These are phyloP conservation scores for Tryphoninae sp. DNA, from an alignment of 2,888 invertebrate species.

Conservation along the genomic window DNA sequence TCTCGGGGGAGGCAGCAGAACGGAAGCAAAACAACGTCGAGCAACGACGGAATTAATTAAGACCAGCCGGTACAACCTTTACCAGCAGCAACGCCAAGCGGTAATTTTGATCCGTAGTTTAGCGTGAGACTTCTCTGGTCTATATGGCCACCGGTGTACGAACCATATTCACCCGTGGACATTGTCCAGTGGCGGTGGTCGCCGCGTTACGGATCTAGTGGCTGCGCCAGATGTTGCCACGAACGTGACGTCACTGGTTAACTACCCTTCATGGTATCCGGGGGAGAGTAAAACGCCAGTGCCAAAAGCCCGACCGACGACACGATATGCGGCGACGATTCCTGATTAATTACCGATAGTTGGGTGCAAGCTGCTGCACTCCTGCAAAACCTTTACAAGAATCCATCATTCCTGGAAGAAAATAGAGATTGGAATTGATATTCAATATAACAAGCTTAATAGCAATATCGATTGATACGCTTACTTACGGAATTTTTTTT, in stretches of 20 bases:
- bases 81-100: slow-evolving; percentile 70
- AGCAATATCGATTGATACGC: no score
- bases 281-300: slow-evolving; percentile 24
- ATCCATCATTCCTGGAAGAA: background rate
- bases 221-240: slow-evolving; percentile 79
- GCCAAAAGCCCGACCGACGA: slow-evolving; percentile 64
- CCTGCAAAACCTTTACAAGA: background rate
- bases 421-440: background rate
- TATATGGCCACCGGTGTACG: slow-evolving; percentile 74
- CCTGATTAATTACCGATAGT: slow-evolving; percentile 82
- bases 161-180: slow-evolving; percentile 70
- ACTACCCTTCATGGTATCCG: slow-evolving; percentile 73
- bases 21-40: slow-evolving; percentile 58
- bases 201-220: slow-evolving; percentile 60
- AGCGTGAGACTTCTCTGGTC: slow-evolving; percentile 68
- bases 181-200: slow-evolving; percentile 50
- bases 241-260: slow-evolving; percentile 81
- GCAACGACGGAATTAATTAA: slow-evolving; percentile 76
- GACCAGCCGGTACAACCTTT: slow-evolving; percentile 73
- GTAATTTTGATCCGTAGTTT: slow-evolving; percentile 78
- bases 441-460: no score
- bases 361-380: slow-evolving; percentile 79
- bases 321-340: slow-evolving; percentile 79
- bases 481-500: no score
- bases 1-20: background rate